phyloP scores from a whole-genome alignment of 2,888 invertebrate species.

The Tuberolachnus salignus region DNA sequence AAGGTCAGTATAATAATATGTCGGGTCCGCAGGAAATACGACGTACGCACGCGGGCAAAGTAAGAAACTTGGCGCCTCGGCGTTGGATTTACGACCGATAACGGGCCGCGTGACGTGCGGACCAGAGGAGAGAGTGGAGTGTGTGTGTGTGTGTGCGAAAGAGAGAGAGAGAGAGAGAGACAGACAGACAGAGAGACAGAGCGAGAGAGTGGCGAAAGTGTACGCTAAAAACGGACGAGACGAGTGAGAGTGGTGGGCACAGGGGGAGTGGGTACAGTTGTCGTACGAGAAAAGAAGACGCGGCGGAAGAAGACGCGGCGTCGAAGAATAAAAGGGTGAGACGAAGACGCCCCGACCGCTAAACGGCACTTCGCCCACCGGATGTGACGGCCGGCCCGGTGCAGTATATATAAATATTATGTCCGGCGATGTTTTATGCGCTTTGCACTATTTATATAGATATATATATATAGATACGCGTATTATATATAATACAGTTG shows the following conservation, averaged over 20 bases:
- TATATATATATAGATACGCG: not conserved
- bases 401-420: no score
- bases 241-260: slow-evolving; percentile 6
- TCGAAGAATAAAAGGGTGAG: not conserved
- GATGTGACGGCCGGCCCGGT: slow-evolving; percentile 50
- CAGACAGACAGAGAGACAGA: no score
- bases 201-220: no score
- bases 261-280: not conserved
- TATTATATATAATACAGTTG: not conserved
- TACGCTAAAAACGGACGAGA: no score
- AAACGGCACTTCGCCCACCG: slow-evolving; percentile 29
- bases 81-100: slow-evolving; percentile 44
- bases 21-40: slow-evolving; percentile 49
- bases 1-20: slow-evolving; percentile 51
- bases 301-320: not conserved
- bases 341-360: slow-evolving; percentile 33
- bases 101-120: not conserved
- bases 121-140: not conserved
- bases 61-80: slow-evolving; percentile 55
- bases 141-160: not conserved
- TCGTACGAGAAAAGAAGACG: not conserved
- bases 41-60: slow-evolving; percentile 23
- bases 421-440: slow-evolving; percentile 48
- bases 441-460: not conserved
- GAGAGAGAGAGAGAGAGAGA: not conserved